Conservation (phyloP, 2,888 invertebrate species). For the Diarsia rubi region DNA sequence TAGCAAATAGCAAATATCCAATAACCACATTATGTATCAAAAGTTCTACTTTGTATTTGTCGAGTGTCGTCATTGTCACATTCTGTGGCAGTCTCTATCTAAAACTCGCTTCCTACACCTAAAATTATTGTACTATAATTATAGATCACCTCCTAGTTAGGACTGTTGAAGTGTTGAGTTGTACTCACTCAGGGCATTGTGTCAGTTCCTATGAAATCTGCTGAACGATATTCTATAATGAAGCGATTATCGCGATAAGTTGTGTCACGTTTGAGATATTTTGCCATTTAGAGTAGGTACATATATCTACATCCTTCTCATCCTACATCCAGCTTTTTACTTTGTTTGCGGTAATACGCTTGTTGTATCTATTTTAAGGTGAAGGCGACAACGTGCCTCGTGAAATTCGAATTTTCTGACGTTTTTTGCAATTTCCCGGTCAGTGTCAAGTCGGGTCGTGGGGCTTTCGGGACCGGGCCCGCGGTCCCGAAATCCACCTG, state of each 20-base stretch:
- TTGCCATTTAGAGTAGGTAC: neutral
- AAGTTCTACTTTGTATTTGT: neutral
- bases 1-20: too few relatives aligned
- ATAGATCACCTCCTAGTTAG: neutral
- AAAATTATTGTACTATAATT: neutral
- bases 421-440: too few relatives aligned
- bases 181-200: neutral
- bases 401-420: too few relatives aligned
- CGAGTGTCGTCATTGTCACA: neutral
- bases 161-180: too few relatives aligned
- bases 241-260: neutral
- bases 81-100: neutral
- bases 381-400: too few relatives aligned
- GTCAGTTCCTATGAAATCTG: neutral
- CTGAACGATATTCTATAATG: slow-evolving; percentile 17
- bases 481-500: too few relatives aligned
- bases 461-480: too few relatives aligned
- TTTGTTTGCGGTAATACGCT: too few relatives aligned
- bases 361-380: too few relatives aligned
- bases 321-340: too few relatives aligned
- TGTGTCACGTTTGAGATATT: neutral
- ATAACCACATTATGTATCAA: neutral
- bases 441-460: too few relatives aligned
- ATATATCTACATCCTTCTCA: too few relatives aligned
- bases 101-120: neutral